Conservation (phyloP, 2,888 invertebrate species). For the Xylophagus ater region DNA sequence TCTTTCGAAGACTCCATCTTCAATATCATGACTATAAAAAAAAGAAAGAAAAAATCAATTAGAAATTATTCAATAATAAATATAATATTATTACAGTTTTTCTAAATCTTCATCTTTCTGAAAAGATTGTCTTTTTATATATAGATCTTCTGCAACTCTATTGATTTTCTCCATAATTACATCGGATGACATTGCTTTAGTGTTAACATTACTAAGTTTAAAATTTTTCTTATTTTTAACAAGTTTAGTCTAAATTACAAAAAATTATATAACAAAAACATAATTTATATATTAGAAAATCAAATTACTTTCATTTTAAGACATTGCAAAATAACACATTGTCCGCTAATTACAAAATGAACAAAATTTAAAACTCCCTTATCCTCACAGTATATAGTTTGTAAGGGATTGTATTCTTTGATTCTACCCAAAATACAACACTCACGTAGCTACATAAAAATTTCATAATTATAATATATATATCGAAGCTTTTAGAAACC, state of each 20-base stretch:
- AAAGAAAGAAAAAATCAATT: background rate
- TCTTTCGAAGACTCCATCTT: background rate
- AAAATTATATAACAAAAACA: background rate
- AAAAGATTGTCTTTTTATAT: background rate
- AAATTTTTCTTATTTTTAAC: conserved; percentile 4
- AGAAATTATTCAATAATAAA: background rate
- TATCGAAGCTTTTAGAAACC: background rate
- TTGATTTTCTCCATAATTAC: conserved; percentile 9
- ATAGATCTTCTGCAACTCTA: conserved; percentile 4
- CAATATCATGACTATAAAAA: background rate
- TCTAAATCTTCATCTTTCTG: background rate
- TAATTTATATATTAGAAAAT: background rate
- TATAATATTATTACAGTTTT: background rate
- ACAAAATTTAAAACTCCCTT: conserved; percentile 29
- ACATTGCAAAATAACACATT: conserved; percentile 34
- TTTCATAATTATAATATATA: background rate
- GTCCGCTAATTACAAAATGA: conserved; percentile 34
- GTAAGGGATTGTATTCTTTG: conserved; percentile 30
- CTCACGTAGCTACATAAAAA: conserved; percentile 10
- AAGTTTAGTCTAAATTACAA: background rate
- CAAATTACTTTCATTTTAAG: conserved; percentile 27
- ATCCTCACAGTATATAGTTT: conserved; percentile 31
- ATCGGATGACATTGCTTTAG: background rate
- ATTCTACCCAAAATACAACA: conserved; percentile 20
- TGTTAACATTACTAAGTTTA: conserved; percentile 1